A percentile compares a stretch with the other conserved stretches of the same genome.
Conservation (phyloP, 2,888 invertebrate genomes). For the Drosophila rellima region DNA sequence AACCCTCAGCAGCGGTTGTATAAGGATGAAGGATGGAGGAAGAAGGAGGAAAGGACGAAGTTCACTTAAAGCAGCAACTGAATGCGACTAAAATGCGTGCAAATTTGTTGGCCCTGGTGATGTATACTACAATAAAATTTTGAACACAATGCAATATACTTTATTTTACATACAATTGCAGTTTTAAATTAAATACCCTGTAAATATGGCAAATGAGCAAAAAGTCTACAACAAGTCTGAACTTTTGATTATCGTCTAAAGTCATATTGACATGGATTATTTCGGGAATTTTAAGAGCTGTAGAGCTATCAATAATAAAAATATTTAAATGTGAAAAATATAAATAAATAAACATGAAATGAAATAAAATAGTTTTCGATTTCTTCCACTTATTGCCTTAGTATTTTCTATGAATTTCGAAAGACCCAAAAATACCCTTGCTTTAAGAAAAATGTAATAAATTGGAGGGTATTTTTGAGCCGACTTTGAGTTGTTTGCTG, state of each 20-base stretch:
- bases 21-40: neutral
- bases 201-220: neutral
- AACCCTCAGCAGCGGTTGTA: neutral
- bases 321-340: too few species aligned
- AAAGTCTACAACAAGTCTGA: neutral
- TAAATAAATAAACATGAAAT: too few species aligned
- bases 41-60: neutral
- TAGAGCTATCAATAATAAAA: too few species aligned
- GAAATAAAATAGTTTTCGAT: too few species aligned
- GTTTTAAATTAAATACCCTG: constrained; percentile 56
- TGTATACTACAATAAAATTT: constrained; percentile 71
- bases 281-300: too few species aligned
- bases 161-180: constrained; percentile 65
- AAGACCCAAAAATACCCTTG: too few species aligned
- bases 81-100: constrained; percentile 61
- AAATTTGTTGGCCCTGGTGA: constrained; percentile 44
- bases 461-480: constrained; percentile 21
- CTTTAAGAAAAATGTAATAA: too few species aligned
- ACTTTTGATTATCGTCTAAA: too few species aligned
- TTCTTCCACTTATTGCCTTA: too few species aligned
- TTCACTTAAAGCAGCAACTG: constrained; percentile 49
- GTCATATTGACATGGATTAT: too few species aligned
- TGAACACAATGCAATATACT: constrained; percentile 61
- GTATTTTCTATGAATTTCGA: too few species aligned
- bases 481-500: neutral